Percentiles rank a stretch among this genome's conserved stretches.
Evolutionary conservation across 2,113 vertebrate species (phyloP).

Genomic region (Muntiacus muntjak): DNA sequence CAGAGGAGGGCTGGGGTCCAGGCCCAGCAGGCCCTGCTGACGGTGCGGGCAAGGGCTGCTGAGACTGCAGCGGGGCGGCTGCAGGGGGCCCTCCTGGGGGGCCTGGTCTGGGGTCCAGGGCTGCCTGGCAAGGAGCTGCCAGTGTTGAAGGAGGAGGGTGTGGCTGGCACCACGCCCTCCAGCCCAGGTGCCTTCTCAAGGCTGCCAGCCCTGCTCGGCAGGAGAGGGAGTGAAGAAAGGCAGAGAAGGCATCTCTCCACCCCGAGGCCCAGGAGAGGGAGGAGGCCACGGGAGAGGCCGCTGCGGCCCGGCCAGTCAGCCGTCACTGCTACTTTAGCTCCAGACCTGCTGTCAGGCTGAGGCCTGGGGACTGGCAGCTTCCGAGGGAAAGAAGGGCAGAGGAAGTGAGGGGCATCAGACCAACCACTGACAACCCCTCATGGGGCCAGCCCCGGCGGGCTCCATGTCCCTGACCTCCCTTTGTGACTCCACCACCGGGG

Average conservation of each 20-base stretch:
- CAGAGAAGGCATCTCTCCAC: not conserved
- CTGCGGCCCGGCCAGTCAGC: not conserved
- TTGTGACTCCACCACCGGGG: not conserved
- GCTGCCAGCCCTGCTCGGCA: not conserved
- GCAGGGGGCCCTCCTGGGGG: not conserved
- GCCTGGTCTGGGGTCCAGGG: not conserved
- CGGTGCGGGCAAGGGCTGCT: not conserved
- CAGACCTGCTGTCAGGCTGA: not conserved
- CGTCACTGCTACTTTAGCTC: not conserved
- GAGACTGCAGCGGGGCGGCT: fast-evolving
- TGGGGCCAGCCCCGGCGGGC: fast-evolving
- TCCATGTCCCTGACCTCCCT: fast-evolving
- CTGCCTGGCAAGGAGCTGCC: not conserved
- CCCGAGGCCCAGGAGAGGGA: not conserved
- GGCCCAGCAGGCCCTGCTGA: not conserved
- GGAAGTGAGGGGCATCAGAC: not conserved
- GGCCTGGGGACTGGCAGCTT: not conserved
- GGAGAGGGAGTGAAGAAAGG: not conserved
- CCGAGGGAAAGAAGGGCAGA: not conserved
- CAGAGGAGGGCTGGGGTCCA: not conserved
- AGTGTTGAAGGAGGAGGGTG: not conserved
- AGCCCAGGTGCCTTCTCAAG: not conserved
- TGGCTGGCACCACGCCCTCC: not conserved
- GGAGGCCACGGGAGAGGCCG: not conserved
- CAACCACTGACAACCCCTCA: not conserved